These are phyloP conservation scores for Leucopternis melanops DNA, from an alignment of 2,113 vertebrate species.

Conservation along the genomic window DNA sequence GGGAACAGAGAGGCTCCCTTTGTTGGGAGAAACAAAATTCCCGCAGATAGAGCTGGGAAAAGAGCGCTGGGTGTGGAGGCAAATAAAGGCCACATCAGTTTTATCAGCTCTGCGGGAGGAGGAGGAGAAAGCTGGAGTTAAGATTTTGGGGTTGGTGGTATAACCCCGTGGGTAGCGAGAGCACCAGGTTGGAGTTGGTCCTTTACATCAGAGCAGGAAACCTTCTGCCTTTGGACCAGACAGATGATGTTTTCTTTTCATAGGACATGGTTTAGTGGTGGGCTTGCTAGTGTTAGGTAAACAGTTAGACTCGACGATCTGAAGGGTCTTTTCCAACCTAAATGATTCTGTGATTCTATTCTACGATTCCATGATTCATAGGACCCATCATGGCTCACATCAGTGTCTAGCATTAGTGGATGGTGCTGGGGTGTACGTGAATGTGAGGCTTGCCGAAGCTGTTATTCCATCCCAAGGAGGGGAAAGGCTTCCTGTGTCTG, in stretches of 20 bases:
- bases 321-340: not conserved
- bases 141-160: not conserved
- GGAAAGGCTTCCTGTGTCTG: not conserved
- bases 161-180: accelerated
- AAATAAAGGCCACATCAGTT: not conserved
- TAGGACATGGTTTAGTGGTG: not conserved
- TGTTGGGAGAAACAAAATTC: not conserved
- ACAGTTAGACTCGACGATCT: accelerated
- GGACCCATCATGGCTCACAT: accelerated
- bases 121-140: not conserved
- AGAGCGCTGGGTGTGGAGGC: not conserved
- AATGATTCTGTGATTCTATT: not conserved
- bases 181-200: not conserved
- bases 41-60: not conserved
- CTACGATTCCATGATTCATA: accelerated
- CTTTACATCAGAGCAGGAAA: not conserved
- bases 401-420: not conserved
- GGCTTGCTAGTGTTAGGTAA: not conserved
- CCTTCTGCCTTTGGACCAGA: not conserved
- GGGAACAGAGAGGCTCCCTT: not conserved
- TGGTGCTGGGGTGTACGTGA: not conserved
- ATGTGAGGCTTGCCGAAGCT: not conserved
- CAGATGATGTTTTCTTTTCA: not conserved
- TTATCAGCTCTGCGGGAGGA: not conserved
- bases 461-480: not conserved